phyloP scores from a whole-genome alignment of 2,797 vertebrate species.

The Sardinella longiceps region DNA sequence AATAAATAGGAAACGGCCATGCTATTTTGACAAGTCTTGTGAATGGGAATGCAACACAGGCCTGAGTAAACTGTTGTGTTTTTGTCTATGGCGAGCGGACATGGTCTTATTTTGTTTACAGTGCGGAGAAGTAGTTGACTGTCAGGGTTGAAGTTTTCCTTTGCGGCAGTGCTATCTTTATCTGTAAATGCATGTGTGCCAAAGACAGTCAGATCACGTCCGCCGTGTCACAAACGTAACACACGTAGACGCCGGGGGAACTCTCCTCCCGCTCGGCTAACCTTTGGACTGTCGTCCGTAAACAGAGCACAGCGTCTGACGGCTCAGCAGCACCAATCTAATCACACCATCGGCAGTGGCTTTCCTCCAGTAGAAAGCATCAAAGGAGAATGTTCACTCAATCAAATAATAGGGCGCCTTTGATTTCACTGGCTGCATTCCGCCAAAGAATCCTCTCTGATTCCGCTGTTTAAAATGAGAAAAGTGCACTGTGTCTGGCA shows the following conservation, averaged over 20 bases:
- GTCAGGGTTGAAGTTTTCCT: background rate
- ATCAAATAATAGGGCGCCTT: background rate
- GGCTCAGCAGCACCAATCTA: background rate
- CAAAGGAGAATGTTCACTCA: background rate
- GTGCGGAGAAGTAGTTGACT: background rate
- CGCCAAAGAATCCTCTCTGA: too few relatives aligned
- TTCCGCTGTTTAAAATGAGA: conserved; percentile 3
- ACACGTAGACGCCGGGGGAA: background rate
- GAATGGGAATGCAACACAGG: background rate
- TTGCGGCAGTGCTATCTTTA: background rate
- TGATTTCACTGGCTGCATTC: background rate
- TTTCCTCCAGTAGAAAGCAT: background rate
- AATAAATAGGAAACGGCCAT: conserved; percentile 6
- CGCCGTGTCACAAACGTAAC: conserved; percentile 18
- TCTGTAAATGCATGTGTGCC: background rate
- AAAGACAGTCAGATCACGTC: background rate
- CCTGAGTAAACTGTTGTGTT: background rate
- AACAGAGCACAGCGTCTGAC: background rate
- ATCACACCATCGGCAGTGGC: background rate
- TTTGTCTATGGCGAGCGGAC: background rate
- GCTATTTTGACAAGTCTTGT: conserved; percentile 2
- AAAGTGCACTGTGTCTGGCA: background rate
- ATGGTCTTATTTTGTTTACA: conserved; percentile 2
- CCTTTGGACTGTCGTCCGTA: background rate
- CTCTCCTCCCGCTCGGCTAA: background rate